Conservation (phyloP, 2,797 vertebrate species). For the Lithobates pipiens region DNA sequence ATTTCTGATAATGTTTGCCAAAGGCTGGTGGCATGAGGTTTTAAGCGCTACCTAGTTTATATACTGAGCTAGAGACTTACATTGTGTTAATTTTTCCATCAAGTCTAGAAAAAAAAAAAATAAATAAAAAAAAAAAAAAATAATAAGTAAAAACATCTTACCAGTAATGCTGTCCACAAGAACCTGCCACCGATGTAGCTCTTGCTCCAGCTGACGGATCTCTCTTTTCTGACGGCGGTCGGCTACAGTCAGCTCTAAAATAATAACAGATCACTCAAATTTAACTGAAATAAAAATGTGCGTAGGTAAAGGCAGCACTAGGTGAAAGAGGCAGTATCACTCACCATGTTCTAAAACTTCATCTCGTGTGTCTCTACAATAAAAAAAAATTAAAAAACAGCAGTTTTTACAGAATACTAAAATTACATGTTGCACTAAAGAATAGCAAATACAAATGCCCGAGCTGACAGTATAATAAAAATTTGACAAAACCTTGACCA, state of each 20-base stretch:
- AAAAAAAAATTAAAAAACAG: background rate
- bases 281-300: background rate
- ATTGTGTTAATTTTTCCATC: too few relatives aligned
- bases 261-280: background rate
- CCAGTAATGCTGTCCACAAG: constrained; percentile 95
- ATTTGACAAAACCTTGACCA: background rate
- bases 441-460: background rate
- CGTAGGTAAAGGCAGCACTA: background rate
- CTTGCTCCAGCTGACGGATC: constrained; percentile 93
- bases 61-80: too few relatives aligned
- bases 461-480: background rate
- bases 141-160: constrained; percentile 66
- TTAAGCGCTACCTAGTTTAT: too few relatives aligned
- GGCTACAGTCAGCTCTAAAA: constrained; percentile 89
- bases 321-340: constrained; percentile 61
- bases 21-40: too few relatives aligned
- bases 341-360: constrained; percentile 94
- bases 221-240: constrained; percentile 94
- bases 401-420: background rate
- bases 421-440: too few relatives aligned
- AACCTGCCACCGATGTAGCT: constrained; percentile 94
- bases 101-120: too few relatives aligned
- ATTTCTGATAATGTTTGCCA: too few relatives aligned
- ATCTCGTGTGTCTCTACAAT: constrained; percentile 86
- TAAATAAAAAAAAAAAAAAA: too few relatives aligned